A percentile compares a stretch with the other conserved stretches of the same genome.
Evolutionary conservation across 2,888 invertebrate genomes (phyloP).

Genomic region (Apoda limacodes): DNA sequence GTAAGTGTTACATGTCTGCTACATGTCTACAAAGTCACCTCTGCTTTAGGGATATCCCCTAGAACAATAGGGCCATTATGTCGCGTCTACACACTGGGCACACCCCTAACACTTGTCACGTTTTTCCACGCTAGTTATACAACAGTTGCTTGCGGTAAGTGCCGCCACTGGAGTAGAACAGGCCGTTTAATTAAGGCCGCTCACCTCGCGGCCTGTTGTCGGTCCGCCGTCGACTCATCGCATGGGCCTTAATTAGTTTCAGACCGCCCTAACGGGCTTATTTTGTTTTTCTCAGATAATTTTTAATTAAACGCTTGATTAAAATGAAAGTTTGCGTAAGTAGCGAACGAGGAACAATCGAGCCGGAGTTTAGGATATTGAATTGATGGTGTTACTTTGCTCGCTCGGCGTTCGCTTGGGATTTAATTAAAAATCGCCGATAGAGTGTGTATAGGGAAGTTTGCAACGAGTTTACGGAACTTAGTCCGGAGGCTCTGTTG

Average conservation of each 20-base stretch:
- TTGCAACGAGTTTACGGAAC: constrained; percentile 65
- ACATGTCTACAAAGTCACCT: too few relatives aligned
- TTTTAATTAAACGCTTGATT: constrained; percentile 71
- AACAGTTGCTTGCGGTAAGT: too few relatives aligned
- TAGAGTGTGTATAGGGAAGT: constrained; percentile 67
- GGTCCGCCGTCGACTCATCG: constrained; percentile 52
- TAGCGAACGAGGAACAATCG: constrained; percentile 69
- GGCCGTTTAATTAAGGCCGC: constrained; percentile 60
- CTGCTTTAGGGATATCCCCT: too few relatives aligned
- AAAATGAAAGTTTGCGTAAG: constrained; percentile 71
- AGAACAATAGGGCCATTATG: too few relatives aligned
- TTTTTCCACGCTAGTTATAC: constrained; percentile 38
- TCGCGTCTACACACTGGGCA: too few relatives aligned
- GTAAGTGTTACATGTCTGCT: too few relatives aligned
- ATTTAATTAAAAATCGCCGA: constrained; percentile 71
- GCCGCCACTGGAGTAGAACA: constrained; percentile 52
- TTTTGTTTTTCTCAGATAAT: constrained; percentile 71
- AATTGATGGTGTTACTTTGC: constrained; percentile 70
- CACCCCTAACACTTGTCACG: constrained; percentile 42
- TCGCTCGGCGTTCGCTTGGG: constrained; percentile 60
- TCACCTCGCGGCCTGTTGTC: constrained; percentile 56
- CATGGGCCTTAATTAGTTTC: constrained; percentile 67
- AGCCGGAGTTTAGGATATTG: constrained; percentile 69
- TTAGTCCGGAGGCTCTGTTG: constrained; percentile 60
- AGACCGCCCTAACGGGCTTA: constrained; percentile 68